Base-by-base conservation (phyloP, 2,113 vertebrate genomes). In the Rhinopithecus roxellana region DNA sequence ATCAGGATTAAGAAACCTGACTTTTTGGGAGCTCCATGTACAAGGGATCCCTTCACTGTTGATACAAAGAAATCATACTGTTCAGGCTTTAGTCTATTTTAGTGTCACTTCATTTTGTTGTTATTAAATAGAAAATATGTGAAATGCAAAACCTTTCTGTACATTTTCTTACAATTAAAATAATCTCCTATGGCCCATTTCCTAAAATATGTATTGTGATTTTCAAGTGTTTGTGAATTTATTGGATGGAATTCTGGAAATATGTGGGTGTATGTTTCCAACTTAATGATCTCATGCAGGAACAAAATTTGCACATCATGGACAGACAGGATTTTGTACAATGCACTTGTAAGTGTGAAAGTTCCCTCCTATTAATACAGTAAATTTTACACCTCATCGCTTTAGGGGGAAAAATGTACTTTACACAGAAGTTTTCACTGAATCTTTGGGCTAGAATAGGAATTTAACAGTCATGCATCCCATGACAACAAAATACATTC, bases 401-500 rank as follows among this genome's bases (percentile, higher is more conserved):
- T 6, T 79, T 7, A 0, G 0, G 13, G 27, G 0, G 3, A 43
- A 79, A 85, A 48, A 1, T 4, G 0, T 45, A 81, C 10, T 12
- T 50, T 50, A 40, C 85, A 43, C 14, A 7, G 67, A 83, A 67
- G 2, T 90, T 32, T 55, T 43, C 10, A 40, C 2, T 64, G 55
- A 52, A 1, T 55, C 12, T 57, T 20, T 69, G 43, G 11, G 57
- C 10, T 2, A 48, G 6, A 40, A 57, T 11, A 70, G 64, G 30
- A 5, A 67, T 3, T 67, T 67, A 13, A 67, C 6, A 67, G 30
- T 35, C 64, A 35, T 67, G 1, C 12, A 11, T 67, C 30, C 13
- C 16, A 67, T 7, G 30, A 13, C 0, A 5, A 67, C 4, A 67
- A 32, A 67, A 52, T 16, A 16, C 50, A 52, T 52, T 52, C 50